Percentiles rank a stretch among this genome's conserved stretches.
Conservation (phyloP, 2,113 vertebrate species). For the Hymenochirus boettgeri region DNA sequence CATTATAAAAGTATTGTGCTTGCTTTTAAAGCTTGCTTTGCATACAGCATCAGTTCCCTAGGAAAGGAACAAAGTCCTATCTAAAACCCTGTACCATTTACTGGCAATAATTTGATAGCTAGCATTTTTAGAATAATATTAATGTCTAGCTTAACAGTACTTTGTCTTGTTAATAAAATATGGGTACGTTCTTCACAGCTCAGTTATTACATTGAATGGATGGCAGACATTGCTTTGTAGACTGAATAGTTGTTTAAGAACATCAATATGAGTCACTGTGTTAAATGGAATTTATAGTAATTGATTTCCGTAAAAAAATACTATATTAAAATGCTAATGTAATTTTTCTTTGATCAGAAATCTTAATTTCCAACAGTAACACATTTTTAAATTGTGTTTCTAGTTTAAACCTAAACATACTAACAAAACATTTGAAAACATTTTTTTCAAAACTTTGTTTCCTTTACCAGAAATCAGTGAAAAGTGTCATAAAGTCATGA, state of each 20-base stretch:
- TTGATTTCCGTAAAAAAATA: neutral
- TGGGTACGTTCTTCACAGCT: constrained; percentile 5
- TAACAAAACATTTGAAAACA: too few species aligned
- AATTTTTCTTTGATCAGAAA: too few species aligned
- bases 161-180: constrained; percentile 1
- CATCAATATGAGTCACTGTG: neutral
- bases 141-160: neutral
- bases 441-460: too few species aligned
- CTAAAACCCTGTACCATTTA: neutral
- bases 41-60: neutral
- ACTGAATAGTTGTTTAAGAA: neutral
- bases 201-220: neutral
- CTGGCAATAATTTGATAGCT: neutral
- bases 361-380: too few species aligned
- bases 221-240: constrained; percentile 1
- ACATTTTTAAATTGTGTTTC: too few species aligned
- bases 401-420: too few species aligned
- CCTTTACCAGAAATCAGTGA: too few species aligned
- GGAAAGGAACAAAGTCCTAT: neutral
- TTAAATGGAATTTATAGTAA: constrained; percentile 1
- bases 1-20: neutral
- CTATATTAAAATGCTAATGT: too few species aligned
- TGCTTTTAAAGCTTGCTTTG: neutral
- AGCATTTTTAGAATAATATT: neutral
- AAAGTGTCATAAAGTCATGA: too few species aligned